phyloP scores from a whole-genome alignment of 2,797 vertebrate species.

The Oreonectes daqikongensis region DNA sequence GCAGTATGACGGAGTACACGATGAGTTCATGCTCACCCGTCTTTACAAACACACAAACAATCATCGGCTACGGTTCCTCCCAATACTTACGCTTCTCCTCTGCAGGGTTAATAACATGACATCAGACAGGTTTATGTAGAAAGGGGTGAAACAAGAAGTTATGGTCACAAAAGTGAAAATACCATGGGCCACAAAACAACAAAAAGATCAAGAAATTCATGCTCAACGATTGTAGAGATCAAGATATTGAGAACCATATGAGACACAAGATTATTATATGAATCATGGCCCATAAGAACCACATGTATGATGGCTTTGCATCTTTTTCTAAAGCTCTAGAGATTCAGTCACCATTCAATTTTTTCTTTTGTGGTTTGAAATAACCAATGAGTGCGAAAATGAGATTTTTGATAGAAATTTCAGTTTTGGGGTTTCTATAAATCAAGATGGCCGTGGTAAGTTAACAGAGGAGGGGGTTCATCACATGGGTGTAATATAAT shows the following conservation, averaged over 20 bases:
- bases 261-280: no score
- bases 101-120: conserved; percentile 57
- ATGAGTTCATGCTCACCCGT: conserved; percentile 56
- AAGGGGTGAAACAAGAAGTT: conserved; percentile 58
- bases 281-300: no score
- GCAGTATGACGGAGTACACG: background rate
- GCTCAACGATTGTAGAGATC: background rate
- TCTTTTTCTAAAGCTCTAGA: background rate
- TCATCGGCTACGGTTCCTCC: background rate
- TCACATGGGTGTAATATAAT: background rate
- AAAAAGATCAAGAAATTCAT: background rate
- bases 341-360: no score
- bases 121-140: conserved; percentile 55
- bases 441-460: background rate
- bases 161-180: conserved; percentile 47
- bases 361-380: no score
- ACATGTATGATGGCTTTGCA: background rate
- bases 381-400: no score
- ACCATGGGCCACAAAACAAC: background rate
- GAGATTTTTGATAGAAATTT: background rate
- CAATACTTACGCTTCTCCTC: conserved; percentile 67
- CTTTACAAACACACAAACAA: conserved; percentile 17
- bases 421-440: background rate
- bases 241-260: background rate
- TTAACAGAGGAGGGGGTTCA: background rate